Percentiles rank a stretch among this genome's conserved stretches.
Conservation (phyloP, 2,888 invertebrate species). For the Cerastis leucographa region DNA sequence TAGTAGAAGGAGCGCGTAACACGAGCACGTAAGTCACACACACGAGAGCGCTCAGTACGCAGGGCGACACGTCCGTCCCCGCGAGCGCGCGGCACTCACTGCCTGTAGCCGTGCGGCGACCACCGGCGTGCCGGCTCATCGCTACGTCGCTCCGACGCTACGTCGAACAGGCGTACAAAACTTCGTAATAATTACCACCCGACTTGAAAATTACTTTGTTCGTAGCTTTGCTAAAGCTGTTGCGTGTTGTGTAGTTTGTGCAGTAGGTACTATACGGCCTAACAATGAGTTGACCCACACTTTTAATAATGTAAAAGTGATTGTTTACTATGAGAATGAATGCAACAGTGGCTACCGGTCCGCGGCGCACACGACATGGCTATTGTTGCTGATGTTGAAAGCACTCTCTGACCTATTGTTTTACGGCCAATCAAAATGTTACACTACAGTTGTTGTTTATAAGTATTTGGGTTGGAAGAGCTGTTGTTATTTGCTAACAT, state of each 20-base stretch:
- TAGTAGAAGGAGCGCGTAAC: constrained; percentile 88
- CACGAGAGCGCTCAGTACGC: constrained; percentile 79
- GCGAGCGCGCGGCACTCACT: constrained; percentile 84
- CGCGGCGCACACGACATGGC: constrained; percentile 73
- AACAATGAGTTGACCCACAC: constrained; percentile 82
- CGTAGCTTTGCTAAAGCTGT: constrained; percentile 61
- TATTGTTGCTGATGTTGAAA: constrained; percentile 83
- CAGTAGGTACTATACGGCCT: constrained; percentile 62
- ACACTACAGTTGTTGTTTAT: constrained; percentile 74
- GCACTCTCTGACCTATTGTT: constrained; percentile 84
- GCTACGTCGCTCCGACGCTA: constrained; percentile 53
- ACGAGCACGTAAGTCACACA: constrained; percentile 77
- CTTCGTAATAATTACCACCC: constrained; percentile 56
- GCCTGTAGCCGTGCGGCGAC: constrained; percentile 63
- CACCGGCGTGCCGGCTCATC: constrained; percentile 56
- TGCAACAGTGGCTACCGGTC: constrained; percentile 74
- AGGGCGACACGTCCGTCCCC: constrained; percentile 79
- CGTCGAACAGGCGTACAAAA: constrained; percentile 37
- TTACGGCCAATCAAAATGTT: constrained; percentile 77
- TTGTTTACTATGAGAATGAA: constrained; percentile 84
- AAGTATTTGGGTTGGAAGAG: constrained; percentile 53
- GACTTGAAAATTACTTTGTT: constrained; percentile 60
- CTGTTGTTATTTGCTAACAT: constrained; percentile 33
- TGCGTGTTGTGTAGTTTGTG: constrained; percentile 68
- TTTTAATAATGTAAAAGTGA: constrained; percentile 80